Conservation (phyloP, 1,140 invertebrate species). For the Prorops nasuta region DNA sequence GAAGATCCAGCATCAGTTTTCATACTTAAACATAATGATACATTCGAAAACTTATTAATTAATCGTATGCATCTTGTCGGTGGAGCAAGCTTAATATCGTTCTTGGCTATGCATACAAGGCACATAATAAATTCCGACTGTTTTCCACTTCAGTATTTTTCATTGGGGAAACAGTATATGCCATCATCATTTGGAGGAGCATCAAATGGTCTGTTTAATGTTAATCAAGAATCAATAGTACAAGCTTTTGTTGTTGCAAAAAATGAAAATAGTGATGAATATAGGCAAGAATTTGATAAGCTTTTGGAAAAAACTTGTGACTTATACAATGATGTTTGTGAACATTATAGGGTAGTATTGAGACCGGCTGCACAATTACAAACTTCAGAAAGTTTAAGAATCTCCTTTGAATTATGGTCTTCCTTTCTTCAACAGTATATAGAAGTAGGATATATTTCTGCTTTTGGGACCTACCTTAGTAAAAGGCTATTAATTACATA, state of each 20-base stretch:
- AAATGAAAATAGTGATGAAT: constrained; percentile 40
- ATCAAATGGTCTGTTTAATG: constrained; percentile 59
- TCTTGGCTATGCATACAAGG: constrained; percentile 66
- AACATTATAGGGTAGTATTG: constrained; percentile 62
- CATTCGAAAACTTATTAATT: constrained; percentile 50
- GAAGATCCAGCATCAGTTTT: constrained; percentile 57
- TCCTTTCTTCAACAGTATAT: constrained; percentile 59
- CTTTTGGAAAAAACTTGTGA: constrained; percentile 50
- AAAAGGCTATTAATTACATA: constrained; percentile 67
- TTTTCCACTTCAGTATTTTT: constrained; percentile 64
- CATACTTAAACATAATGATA: constrained; percentile 56
- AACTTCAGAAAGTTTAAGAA: constrained; percentile 62
- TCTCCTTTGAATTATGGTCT: constrained; percentile 69
- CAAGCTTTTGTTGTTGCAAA: constrained; percentile 59
- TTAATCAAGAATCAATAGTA: constrained; percentile 62
- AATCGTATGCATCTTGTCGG: constrained; percentile 66
- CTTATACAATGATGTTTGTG: constrained; percentile 61
- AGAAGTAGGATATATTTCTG: constrained; percentile 65
- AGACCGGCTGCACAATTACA: constrained; percentile 58
- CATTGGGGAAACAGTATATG: constrained; percentile 63
- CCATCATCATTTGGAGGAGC: constrained; percentile 45
- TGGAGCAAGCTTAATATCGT: constrained; percentile 62
- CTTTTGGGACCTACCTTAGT: constrained; percentile 65
- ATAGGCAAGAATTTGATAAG: constrained; percentile 53
- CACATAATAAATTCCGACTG: constrained; percentile 55